These are phyloP conservation scores for Arnoldichthys spilopterus DNA, from an alignment of 2,797 vertebrate genomes.

Conservation along the genomic window DNA sequence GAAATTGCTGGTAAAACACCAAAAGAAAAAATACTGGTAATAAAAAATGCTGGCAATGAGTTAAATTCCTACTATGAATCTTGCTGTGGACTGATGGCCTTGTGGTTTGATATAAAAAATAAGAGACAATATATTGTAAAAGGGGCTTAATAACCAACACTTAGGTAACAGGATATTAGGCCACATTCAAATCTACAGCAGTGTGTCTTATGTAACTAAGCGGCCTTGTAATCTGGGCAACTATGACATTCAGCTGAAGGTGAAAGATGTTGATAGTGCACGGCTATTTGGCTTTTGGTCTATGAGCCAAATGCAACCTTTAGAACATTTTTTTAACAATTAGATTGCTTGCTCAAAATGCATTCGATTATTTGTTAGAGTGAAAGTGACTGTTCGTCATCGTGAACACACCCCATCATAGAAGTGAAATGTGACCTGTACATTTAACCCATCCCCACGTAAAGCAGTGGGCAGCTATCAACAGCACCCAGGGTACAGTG, in stretches of 20 bases:
- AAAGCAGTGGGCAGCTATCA: no score
- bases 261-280: slow-evolving; percentile 36
- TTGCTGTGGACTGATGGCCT: not conserved
- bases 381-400: no score
- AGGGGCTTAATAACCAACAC: not conserved
- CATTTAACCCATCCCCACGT: no score
- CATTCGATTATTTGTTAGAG: no score
- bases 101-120: not conserved
- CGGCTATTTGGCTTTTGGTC: slow-evolving; percentile 15
- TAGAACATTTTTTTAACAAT: no score
- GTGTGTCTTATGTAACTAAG: slow-evolving; percentile 47
- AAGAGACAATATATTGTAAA: not conserved
- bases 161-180: slow-evolving; percentile 32
- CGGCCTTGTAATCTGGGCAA: slow-evolving; percentile 50
- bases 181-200: slow-evolving; percentile 20
- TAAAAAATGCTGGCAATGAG: not conserved
- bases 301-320: not conserved
- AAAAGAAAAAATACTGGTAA: not conserved
- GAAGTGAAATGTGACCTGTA: no score
- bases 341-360: no score
- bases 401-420: no score
- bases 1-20: no score
- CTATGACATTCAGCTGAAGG: slow-evolving; percentile 60
- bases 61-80: not conserved
- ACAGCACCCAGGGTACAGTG: no score